Evolutionary conservation across 2,888 invertebrate species (phyloP).

Genomic region (Oxytorus armatus): DNA sequence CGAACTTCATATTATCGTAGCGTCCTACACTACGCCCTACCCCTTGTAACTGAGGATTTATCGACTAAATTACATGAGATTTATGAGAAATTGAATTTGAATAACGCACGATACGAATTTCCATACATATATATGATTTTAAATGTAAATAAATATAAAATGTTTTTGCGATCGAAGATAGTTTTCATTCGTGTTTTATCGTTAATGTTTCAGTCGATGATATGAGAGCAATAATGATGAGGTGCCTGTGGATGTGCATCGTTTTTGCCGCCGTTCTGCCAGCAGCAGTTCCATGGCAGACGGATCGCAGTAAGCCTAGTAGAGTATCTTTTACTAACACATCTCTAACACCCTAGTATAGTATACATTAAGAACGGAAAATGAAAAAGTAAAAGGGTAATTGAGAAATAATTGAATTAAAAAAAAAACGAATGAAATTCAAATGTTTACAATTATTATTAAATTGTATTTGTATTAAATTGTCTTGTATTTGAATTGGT

Average conservation of each 20-base stretch:
- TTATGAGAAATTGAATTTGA: not conserved
- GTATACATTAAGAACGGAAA: not conserved
- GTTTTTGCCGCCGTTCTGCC: conserved; percentile 77
- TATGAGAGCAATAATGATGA: conserved; percentile 74
- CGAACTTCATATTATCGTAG: conserved; percentile 37
- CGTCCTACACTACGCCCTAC: no score
- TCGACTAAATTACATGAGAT: conserved; percentile 12
- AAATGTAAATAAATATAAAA: not conserved
- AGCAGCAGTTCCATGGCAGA: conserved; percentile 77
- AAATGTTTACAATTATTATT: no score
- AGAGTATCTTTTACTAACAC: conserved; percentile 71
- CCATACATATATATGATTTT: no score
- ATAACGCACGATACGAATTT: not conserved
- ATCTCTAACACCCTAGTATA: not conserved
- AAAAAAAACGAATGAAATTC: no score
- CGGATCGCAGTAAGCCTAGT: conserved; percentile 79
- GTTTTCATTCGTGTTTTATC: not conserved
- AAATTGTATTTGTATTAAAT: no score
- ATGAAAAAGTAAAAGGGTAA: not conserved
- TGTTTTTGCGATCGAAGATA: no score
- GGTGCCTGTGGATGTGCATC: conserved; percentile 78
- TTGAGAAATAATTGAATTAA: no score
- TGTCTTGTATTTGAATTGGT: no score
- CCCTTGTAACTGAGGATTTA: conserved; percentile 44
- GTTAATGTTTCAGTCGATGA: conserved; percentile 59